Base-by-base conservation (phyloP, 2,888 invertebrate genomes). In the Ectemnius lituratus region DNA sequence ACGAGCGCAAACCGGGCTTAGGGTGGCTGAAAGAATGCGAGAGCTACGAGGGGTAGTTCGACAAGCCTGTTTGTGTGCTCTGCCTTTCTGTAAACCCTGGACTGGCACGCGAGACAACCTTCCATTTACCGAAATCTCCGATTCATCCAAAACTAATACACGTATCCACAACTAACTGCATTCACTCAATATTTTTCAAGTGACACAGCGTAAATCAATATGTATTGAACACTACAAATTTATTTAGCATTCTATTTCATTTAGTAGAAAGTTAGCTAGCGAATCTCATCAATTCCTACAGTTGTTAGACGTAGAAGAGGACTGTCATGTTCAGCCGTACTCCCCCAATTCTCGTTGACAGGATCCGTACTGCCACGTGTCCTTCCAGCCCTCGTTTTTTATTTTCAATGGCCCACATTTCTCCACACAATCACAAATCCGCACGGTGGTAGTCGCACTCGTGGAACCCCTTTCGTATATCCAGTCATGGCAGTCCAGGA, bases 351-450 rank as follows among this genome's bases (percentile, higher is more conserved):
- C 59, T 71, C 63, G 75, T 82, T 66, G 67, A 80, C 72, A 56
- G 73, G 69, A 63, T 46, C 23, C 14, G 52, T 70, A 63, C n/a
- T 52, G 16, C 27, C 62, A 67, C 75, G 71, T 70, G 77, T 77
- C 70, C 77, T 70, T 79, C 65, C 52, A 47, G 56, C 62, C 75
- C 78, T 62, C 73, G 4, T 57, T 66, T 49, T 20, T 47, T 28
- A n/a, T 46, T 23, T 45, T 76, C 57, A 82, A 82, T 81, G 78
- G 70, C 71, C 77, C 75, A 76, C 76, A 73, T 82, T 82, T 76
- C 77, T 76, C 45, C 70, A 62, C 71, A 68, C 77, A 67, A 82
- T 77, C 47, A 64, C 61, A 65, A 37, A 70, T 28, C 70, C 73
- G 18, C 68, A 23, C 79, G 76, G 76, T 67, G 62, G 49, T 28